These are phyloP conservation scores for Drosophila sechellia DNA, from an alignment of 1,140 invertebrate genomes.

Conservation along the genomic window DNA sequence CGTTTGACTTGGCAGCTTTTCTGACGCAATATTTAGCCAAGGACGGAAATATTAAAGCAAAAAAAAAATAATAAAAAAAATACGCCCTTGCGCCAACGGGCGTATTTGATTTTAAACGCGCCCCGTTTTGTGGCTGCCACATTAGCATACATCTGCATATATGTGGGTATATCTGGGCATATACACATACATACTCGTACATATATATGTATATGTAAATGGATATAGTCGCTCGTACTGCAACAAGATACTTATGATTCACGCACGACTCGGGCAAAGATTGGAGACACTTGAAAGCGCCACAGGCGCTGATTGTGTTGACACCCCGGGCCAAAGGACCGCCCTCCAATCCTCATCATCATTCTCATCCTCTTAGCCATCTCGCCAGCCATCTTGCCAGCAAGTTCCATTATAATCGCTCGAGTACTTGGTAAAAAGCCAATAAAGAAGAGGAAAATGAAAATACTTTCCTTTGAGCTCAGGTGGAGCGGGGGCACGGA, in stretches of 20 bases:
- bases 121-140: conserved; percentile 8
- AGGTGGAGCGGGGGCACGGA: neutral
- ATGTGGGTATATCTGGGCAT: too few species aligned
- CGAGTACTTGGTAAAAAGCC: conserved; percentile 37
- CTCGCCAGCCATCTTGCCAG: neutral
- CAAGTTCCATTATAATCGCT: conserved; percentile 32
- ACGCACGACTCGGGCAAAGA: conserved; percentile 25
- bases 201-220: conserved; percentile 15
- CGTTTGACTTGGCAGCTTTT: conserved; percentile 24
- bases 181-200: neutral
- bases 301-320: conserved; percentile 39
- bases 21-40: neutral
- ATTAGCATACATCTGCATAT: conserved; percentile 46
- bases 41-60: neutral
- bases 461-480: conserved; percentile 30
- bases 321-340: conserved; percentile 23
- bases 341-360: neutral
- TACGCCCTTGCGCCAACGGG: conserved; percentile 2
- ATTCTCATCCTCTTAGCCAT: too few species aligned
- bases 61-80: neutral
- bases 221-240: conserved; percentile 8
- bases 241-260: conserved; percentile 49
- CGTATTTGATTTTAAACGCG: conserved; percentile 65
- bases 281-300: conserved; percentile 15
- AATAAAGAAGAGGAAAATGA: conserved; percentile 37